phyloP scores from a whole-genome alignment of 2,888 invertebrate genomes.

The Troides oblongomaculatus region DNA sequence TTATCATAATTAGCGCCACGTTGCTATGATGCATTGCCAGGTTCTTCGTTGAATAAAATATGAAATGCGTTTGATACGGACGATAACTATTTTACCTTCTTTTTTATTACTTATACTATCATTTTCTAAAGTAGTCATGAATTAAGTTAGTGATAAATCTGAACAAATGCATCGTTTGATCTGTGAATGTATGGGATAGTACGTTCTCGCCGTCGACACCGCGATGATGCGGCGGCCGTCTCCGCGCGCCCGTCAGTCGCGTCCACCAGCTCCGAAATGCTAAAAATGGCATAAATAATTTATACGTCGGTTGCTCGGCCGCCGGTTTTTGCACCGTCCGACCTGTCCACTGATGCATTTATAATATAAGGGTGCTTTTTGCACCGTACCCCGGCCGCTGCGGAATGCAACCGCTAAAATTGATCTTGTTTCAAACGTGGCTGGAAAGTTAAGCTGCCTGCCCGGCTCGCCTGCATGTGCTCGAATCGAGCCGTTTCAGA shows the following conservation, averaged over 20 bases:
- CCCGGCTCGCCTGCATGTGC: constrained; percentile 26
- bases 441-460: constrained; percentile 61
- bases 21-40: too few relatives aligned
- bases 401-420: constrained; percentile 79
- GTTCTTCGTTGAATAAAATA: too few relatives aligned
- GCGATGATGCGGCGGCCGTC: constrained; percentile 35
- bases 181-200: too few relatives aligned
- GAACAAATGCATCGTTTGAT: too few relatives aligned
- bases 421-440: constrained; percentile 78
- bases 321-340: constrained; percentile 73
- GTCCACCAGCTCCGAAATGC: constrained; percentile 73
- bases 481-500: constrained; percentile 2
- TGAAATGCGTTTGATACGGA: too few relatives aligned
- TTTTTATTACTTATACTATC: too few relatives aligned
- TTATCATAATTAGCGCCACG: too few relatives aligned
- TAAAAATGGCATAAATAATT: constrained; percentile 80
- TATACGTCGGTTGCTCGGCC: constrained; percentile 70
- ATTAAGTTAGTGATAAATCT: too few relatives aligned
- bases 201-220: not conserved
- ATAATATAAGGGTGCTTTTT: constrained; percentile 80
- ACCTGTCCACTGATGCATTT: constrained; percentile 80
- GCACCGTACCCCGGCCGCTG: constrained; percentile 64
- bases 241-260: constrained; percentile 44
- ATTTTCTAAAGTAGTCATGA: too few relatives aligned
- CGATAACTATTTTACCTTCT: too few relatives aligned